Evolutionary conservation across 2,113 vertebrate species (phyloP).

Genomic region (Cynoglossus semilaevis): DNA sequence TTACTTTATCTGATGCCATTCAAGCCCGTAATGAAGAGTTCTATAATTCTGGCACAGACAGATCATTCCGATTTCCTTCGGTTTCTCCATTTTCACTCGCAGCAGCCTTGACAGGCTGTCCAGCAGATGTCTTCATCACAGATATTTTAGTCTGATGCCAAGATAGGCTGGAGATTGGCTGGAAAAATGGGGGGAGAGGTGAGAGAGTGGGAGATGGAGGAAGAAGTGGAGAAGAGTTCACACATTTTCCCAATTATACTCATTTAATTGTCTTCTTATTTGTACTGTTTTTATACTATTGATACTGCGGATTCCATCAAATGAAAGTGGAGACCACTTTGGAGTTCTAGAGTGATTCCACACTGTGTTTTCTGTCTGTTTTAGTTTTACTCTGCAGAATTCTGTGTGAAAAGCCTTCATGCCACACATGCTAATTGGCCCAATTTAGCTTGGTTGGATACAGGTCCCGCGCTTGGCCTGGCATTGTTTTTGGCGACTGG

Average conservation of each 20-base stretch:
- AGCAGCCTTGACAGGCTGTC: conserved; percentile 68
- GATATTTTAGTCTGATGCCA: conserved; percentile 67
- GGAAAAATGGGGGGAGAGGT: conserved; percentile 9
- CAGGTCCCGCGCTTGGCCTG: conserved; percentile 35
- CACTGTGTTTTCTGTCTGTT: conserved; percentile 11
- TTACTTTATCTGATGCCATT: conserved; percentile 39
- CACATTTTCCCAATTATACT: background rate
- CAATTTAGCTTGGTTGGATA: conserved; percentile 51
- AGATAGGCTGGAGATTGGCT: conserved; percentile 53
- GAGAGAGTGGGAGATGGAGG: conserved; percentile 19
- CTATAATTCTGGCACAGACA: conserved; percentile 64
- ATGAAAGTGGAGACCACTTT: conserved; percentile 4
- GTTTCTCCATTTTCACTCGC: conserved; percentile 67
- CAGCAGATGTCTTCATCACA: conserved; percentile 68
- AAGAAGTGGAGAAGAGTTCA: conserved; percentile 25
- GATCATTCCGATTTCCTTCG: conserved; percentile 64
- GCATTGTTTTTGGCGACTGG: conserved; percentile 57
- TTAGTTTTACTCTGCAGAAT: conserved; percentile 16
- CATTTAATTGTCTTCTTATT: background rate
- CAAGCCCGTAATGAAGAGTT: conserved; percentile 62
- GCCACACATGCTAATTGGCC: conserved; percentile 61
- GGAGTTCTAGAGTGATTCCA: conserved; percentile 2
- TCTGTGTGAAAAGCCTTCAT: conserved; percentile 21
- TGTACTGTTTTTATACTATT: conserved; percentile 9
- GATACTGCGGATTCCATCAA: conserved; percentile 1